Conservation (phyloP, 2,113 vertebrate genomes). For the Osmerus mordax region DNA sequence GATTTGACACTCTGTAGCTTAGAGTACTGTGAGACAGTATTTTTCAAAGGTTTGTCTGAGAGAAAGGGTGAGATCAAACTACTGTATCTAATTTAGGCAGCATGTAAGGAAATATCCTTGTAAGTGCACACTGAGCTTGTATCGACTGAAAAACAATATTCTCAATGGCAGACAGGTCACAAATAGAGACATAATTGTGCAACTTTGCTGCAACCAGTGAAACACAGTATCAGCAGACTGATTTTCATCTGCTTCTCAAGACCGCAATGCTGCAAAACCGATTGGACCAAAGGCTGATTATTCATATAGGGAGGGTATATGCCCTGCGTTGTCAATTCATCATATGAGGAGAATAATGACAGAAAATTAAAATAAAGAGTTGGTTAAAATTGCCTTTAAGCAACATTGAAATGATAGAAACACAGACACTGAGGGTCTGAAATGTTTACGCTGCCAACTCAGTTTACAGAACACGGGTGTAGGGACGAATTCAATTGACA, state of each 20-base stretch:
- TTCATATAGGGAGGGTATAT: neutral
- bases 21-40: neutral
- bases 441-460: neutral
- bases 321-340: neutral
- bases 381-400: neutral
- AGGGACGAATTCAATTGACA: constrained; percentile 9
- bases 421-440: neutral
- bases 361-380: neutral
- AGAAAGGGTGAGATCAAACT: constrained; percentile 4
- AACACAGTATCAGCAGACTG: neutral
- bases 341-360: neutral
- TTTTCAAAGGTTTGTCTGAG: constrained; percentile 1
- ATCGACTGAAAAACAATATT: constrained; percentile 16
- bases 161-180: constrained; percentile 9
- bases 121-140: neutral
- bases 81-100: constrained; percentile 8
- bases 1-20: neutral
- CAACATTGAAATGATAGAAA: neutral
- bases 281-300: neutral
- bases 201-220: neutral
- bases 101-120: constrained; percentile 6
- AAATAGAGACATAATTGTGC: neutral
- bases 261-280: neutral
- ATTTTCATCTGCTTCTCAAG: neutral
- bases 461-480: constrained; percentile 3